phyloP scores from a whole-genome alignment of 2,888 invertebrate species.

The Pterostichus madidus region DNA sequence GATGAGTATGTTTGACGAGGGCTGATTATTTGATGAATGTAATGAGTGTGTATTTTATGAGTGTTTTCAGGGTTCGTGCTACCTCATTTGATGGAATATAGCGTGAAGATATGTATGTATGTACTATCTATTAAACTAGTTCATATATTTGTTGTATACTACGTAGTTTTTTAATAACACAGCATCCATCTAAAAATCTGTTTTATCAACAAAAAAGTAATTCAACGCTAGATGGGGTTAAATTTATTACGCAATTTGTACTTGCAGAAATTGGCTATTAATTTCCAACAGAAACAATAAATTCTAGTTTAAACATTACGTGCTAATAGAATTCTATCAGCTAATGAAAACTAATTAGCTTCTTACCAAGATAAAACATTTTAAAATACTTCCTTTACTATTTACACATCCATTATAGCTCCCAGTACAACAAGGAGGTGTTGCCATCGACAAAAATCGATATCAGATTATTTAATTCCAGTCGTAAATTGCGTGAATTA shows the following conservation, averaged over 20 bases:
- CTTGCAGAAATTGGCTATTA: slow-evolving; percentile 52
- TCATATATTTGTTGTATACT: too few relatives aligned
- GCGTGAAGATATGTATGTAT: too few relatives aligned
- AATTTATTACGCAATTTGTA: slow-evolving; percentile 48
- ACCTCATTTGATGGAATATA: too few relatives aligned
- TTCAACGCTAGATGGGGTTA: slow-evolving; percentile 17
- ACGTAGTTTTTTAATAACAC: slow-evolving; percentile 1
- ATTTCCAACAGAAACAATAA: slow-evolving; percentile 29
- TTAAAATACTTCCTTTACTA: slow-evolving; percentile 43
- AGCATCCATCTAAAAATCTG: background rate
- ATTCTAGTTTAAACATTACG: slow-evolving; percentile 51
- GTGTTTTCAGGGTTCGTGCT: too few relatives aligned
- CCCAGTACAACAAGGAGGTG: background rate
- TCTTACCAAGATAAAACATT: slow-evolving; percentile 40
- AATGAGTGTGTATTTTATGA: too few relatives aligned
- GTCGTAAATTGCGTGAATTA: slow-evolving; percentile 18
- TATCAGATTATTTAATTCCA: slow-evolving; percentile 43
- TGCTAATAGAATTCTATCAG: slow-evolving; percentile 51
- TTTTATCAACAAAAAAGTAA: background rate
- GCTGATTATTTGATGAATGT: too few relatives aligned
- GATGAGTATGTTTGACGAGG: too few relatives aligned
- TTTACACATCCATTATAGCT: background rate
- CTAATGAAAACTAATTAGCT: slow-evolving; percentile 51
- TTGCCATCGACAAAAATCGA: slow-evolving; percentile 12
- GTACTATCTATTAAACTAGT: too few relatives aligned